Evolutionary conservation across 2,888 invertebrate genomes (phyloP), one percentile per base, ranked within the genome.

Genomic region (Nomada ferruginata): DNA sequence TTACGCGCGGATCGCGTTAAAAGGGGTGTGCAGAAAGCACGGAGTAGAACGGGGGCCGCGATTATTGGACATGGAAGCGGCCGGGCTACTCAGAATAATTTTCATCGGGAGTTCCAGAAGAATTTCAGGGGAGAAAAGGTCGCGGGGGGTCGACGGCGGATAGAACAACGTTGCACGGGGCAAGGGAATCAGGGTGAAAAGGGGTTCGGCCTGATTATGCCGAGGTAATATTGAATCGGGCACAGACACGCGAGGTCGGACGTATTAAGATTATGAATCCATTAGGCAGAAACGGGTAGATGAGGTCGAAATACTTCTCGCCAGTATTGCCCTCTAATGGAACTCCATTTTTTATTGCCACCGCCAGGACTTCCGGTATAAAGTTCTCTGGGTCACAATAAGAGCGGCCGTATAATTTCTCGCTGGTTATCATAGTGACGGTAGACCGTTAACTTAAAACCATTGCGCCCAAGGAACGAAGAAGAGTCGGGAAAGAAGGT

Each of bases 221-320:
- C 73, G 44, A 59, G 79, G 84, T 85, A 88, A 89, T 89, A 89
- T 90, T 87, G 90, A 91, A 91, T 91, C 90, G 91, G 85, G 87
- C 78, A 82, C 84, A 85, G 89, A 86, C 91, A 91, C 91, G 91
- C 89, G 87, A 91, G 86, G 84, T 86, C 83, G 84, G 82, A 80
- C 87, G 87, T 91, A 92, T 91, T 91, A 92, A 92, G 91, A 91
- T 91, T 91, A 91, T 90, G 91, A 91, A 91, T 92, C 91, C 91
- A 92, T 92, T 92, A 92, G 90, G 84, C 83, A 82, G 84, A 84
- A 87, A 87, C 84, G 84, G 26, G 78, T 87, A 79, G 85, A 87
- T 76, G 87, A 86, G 86, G 81, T 85, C 80, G 82, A 84, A 89
- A 89, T 85, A 82, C 78, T 84, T 83, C 73, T 78, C 70, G 63